phyloP scores from a whole-genome alignment of 1,140 invertebrate genomes.

The Nymphalis io region DNA sequence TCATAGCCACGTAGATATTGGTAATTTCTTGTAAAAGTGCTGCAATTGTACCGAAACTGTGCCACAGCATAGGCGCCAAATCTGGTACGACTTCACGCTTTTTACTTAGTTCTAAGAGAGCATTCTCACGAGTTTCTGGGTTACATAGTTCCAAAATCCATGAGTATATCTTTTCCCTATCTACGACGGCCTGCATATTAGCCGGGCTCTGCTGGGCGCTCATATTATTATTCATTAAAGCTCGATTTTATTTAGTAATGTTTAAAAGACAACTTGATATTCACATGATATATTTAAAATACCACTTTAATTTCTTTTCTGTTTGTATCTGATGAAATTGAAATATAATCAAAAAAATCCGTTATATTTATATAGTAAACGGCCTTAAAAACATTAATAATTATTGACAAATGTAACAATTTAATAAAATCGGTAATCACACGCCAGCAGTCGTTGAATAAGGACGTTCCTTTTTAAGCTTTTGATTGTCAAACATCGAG shows the following conservation, averaged over 20 bases:
- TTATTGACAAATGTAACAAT: slow-evolving; percentile 2
- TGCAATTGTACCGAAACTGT: slow-evolving; percentile 98
- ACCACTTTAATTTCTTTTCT: slow-evolving; percentile 10
- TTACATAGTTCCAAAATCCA: slow-evolving; percentile 98
- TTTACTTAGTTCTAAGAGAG: slow-evolving; percentile 97
- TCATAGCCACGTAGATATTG: slow-evolving; percentile 98
- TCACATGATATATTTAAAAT: slow-evolving; percentile 17
- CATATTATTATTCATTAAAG: slow-evolving; percentile 65
- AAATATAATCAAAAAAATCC: neutral
- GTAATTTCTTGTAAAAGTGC: slow-evolving; percentile 97
- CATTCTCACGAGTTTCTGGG: slow-evolving; percentile 97
- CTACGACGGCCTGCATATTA: slow-evolving; percentile 70
- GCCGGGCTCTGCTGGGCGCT: slow-evolving; percentile 75
- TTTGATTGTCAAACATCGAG: neutral
- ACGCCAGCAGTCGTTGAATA: slow-evolving; percentile 20
- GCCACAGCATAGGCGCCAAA: slow-evolving; percentile 98
- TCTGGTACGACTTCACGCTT: slow-evolving; percentile 98
- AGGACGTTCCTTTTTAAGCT: neutral
- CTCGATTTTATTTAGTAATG: slow-evolving; percentile 13
- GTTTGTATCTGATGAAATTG: neutral
- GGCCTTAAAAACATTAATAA: slow-evolving; percentile 13
- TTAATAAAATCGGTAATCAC: slow-evolving; percentile 12
- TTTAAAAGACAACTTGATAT: slow-evolving; percentile 4
- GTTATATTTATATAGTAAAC: neutral
- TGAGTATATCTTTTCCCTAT: slow-evolving; percentile 87